These are phyloP conservation scores for Neotoma lepida DNA, from an alignment of 2,113 vertebrate genomes.

Conservation along the genomic window DNA sequence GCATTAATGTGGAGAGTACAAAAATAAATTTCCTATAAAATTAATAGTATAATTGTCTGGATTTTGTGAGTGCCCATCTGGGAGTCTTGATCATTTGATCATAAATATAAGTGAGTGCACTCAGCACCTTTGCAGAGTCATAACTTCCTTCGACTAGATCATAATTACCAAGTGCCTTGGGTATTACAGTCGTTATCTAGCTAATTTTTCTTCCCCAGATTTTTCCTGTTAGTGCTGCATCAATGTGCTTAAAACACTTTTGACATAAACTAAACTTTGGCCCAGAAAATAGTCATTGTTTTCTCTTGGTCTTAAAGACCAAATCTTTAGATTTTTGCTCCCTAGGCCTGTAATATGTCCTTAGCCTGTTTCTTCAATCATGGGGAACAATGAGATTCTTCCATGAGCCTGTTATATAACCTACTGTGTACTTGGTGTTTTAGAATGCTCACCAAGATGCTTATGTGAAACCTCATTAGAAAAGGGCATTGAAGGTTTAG, in stretches of 20 bases:
- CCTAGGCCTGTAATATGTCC: neutral
- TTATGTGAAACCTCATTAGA: neutral
- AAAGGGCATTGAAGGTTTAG: neutral
- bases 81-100: conserved; percentile 60
- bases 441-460: neutral
- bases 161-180: neutral
- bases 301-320: conserved; percentile 35
- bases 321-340: conserved; percentile 6
- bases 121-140: conserved; percentile 13
- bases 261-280: neutral
- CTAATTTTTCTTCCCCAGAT: neutral
- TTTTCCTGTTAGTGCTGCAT: neutral
- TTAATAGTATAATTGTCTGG: neutral
- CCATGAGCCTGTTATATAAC: neutral
- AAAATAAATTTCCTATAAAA: conserved; percentile 16
- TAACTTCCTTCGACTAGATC: neutral
- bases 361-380: neutral
- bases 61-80: conserved; percentile 43
- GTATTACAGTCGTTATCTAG: conserved; percentile 21
- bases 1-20: neutral
- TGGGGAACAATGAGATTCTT: neutral
- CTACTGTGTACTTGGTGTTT: neutral
- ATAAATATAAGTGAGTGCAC: conserved; percentile 46
- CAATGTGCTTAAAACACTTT: conserved; percentile 12
- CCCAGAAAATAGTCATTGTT: neutral